These are phyloP conservation scores for Trachelipus rathkii DNA, from an alignment of 1,140 invertebrate species.

Conservation along the genomic window DNA sequence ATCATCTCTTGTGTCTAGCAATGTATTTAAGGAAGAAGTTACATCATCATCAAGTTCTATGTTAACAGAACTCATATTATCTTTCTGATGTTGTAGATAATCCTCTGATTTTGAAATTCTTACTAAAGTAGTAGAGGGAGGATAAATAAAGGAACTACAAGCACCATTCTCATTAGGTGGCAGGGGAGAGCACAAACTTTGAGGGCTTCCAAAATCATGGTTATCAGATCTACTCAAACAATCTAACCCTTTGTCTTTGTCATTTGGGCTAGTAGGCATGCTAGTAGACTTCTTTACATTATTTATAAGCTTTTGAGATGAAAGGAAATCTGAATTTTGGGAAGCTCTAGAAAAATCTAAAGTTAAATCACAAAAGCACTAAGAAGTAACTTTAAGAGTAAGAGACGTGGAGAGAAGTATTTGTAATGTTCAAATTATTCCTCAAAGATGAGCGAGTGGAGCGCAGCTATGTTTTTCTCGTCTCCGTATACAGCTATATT, in stretches of 20 bases:
- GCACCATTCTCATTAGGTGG: constrained; percentile 44
- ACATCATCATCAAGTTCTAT: constrained; percentile 83
- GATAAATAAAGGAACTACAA: constrained; percentile 46
- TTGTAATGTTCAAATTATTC: no score
- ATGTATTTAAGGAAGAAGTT: constrained; percentile 82
- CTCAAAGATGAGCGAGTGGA: no score
- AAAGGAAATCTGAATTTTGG: constrained; percentile 52
- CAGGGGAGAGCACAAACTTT: constrained; percentile 38
- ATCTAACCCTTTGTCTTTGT: constrained; percentile 13
- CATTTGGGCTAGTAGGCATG: constrained; percentile 41
- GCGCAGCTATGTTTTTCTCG: no score
- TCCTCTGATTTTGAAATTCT: constrained; percentile 79
- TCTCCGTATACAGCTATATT: no score
- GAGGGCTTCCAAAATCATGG: constrained; percentile 36
- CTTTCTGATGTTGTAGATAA: constrained; percentile 73
- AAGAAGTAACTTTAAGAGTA: no score
- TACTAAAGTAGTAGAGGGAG: constrained; percentile 56
- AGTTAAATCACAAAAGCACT: constrained; percentile 87
- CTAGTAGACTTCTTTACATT: constrained; percentile 36
- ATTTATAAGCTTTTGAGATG: constrained; percentile 36
- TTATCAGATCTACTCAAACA: constrained; percentile 24
- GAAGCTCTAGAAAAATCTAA: constrained; percentile 78
- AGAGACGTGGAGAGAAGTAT: no score
- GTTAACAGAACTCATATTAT: constrained; percentile 72
- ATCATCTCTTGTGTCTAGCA: constrained; percentile 67